phyloP scores from a whole-genome alignment of 2,888 invertebrate genomes.

The Drosophila mulleri region DNA sequence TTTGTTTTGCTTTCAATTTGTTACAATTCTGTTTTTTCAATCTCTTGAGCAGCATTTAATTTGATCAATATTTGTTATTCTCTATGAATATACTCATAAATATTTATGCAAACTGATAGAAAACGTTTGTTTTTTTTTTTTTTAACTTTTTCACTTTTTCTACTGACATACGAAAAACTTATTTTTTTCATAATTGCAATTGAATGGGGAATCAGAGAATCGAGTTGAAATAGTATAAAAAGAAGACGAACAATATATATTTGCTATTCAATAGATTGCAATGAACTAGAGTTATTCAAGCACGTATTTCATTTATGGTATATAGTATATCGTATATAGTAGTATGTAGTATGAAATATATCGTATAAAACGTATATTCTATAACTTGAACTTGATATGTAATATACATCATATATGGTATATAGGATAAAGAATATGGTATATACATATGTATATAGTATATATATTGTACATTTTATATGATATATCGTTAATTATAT shows the following conservation, averaged over 20 bases:
- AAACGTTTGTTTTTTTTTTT: background rate
- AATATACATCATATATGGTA: too few relatives aligned
- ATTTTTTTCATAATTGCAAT: background rate
- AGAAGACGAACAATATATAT: too few relatives aligned
- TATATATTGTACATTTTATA: background rate
- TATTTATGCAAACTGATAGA: background rate
- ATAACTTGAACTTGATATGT: too few relatives aligned
- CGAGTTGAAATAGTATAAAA: background rate
- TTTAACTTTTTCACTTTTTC: background rate
- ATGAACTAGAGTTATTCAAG: too few relatives aligned
- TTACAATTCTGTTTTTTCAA: background rate
- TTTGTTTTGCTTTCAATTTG: background rate
- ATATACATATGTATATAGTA: too few relatives aligned
- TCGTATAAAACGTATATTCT: too few relatives aligned
- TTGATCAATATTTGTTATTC: background rate
- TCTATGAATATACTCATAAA: background rate
- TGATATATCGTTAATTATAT: background rate
- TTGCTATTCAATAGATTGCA: too few relatives aligned
- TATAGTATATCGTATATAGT: too few relatives aligned
- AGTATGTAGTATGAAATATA: too few relatives aligned
- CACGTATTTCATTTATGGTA: too few relatives aligned
- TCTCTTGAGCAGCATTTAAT: background rate
- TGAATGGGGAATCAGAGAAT: background rate
- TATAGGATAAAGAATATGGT: too few relatives aligned
- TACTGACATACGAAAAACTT: background rate